Evolutionary conservation across 2,888 invertebrate genomes (phyloP), one percentile per base, ranked within the genome.

Genomic region (Cosmorhoe ocellata): DNA sequence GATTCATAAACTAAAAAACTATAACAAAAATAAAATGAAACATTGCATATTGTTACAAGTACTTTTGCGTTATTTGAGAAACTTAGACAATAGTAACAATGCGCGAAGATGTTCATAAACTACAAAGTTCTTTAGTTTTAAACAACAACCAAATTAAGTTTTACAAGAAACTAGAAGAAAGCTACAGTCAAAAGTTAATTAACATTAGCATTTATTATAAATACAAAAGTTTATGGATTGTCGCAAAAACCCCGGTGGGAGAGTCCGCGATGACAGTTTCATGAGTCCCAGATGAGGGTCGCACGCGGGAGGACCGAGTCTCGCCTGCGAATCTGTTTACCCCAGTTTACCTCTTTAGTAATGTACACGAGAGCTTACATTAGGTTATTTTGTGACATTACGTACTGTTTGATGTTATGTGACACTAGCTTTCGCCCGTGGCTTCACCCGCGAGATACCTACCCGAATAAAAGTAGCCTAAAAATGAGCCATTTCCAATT

Each of bases 231-330:
- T 57, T 47, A 14, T 47, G 56, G 53, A 43, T 52, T 27, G 51
- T 39, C 46, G 51, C 56, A 63, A 63, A 66, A 65, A 59, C 58
- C 36, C 47, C 53, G 28, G 38, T 39, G 40, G 53, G 57, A 54
- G 43, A 26, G 32, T 13, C 10, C 5, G 44, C 56, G 58, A 59
- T 49, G 58, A 59, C 58, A 56, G 56, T 56, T 56, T 56, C 52
- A 56, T 51, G 55, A 53, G 44, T 40, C 22, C 32, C 33, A 41
- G 50, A 56, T 33, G 39, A 57, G 57, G 56, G 56, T 56, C 48
- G n/a, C n/a, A n/a, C n/a, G n/a, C n/a, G 44, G 31, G 33, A 39
- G 14, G 18, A 18, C 18, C 26, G 33, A 38, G 33, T 28, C 26
- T 40, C 28, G 27, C 27, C 11, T 33, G 34, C 41, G 34, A 36